phyloP scores from a whole-genome alignment of 2,888 invertebrate species.

The Sceliomorpha sp. region DNA sequence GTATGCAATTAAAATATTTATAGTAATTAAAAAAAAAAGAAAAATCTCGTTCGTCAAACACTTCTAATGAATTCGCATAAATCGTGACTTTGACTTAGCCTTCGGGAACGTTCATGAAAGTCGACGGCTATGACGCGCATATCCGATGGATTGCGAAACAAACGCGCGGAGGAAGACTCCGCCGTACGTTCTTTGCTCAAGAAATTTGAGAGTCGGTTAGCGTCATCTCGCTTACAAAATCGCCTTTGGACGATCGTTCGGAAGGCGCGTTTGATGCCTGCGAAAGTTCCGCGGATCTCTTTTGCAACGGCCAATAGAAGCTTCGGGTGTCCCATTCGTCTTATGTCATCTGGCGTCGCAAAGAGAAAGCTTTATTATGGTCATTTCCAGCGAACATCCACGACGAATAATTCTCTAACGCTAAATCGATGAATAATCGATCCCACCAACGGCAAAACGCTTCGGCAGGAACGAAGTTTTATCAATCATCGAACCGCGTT shows the following conservation, averaged over 20 bases:
- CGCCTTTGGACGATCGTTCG: conserved; percentile 6
- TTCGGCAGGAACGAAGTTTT: too few relatives aligned
- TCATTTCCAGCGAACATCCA: too few relatives aligned
- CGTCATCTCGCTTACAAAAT: neutral
- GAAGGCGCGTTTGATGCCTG: conserved; percentile 22
- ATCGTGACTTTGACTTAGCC: too few relatives aligned
- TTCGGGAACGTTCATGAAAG: neutral
- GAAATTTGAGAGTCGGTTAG: conserved; percentile 25
- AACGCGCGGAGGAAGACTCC: conserved; percentile 12
- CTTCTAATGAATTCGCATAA: too few relatives aligned
- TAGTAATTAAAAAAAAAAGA: too few relatives aligned
- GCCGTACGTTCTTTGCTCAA: conserved; percentile 16
- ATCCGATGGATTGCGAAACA: conserved; percentile 12
- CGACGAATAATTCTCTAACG: too few relatives aligned
- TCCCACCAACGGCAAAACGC: too few relatives aligned
- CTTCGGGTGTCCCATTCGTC: neutral
- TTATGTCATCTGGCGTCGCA: neutral
- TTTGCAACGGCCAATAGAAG: neutral
- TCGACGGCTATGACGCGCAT: conserved; percentile 1
- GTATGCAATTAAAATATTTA: too few relatives aligned
- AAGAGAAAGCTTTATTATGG: too few relatives aligned
- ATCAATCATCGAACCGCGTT: too few relatives aligned
- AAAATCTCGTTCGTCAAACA: too few relatives aligned
- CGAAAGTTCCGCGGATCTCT: conserved; percentile 20
- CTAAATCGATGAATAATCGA: too few relatives aligned